Conservation (phyloP, 2,113 vertebrate species). For the Pitta sordida region DNA sequence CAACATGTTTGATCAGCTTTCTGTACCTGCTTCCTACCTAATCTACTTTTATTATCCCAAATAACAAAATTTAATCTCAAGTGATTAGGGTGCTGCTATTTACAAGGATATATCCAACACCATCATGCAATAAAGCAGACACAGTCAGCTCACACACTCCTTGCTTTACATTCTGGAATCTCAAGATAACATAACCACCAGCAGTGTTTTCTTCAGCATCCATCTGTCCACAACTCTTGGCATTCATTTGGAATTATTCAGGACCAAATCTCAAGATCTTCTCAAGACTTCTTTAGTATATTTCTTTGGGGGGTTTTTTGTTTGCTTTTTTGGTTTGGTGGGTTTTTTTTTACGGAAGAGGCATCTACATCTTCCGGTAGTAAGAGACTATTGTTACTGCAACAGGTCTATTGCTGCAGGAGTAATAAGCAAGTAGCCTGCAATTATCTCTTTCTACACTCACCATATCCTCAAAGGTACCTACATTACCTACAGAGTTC, state of each 20-base stretch:
- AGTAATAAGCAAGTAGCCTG: not conserved
- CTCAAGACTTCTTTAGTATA: not conserved
- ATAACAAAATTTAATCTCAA: slow-evolving; percentile 1
- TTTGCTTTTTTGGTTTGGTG: not conserved
- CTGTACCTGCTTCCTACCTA: not conserved
- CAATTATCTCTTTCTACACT: not conserved
- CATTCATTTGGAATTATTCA: not conserved
- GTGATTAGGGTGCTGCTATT: not conserved
- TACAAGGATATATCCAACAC: not conserved
- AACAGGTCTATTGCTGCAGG: not conserved
- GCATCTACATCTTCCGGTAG: not conserved
- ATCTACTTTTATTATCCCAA: not conserved
- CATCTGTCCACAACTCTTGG: not conserved
- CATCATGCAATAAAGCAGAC: not conserved
- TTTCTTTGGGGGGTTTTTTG: not conserved
- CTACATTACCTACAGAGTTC: not conserved
- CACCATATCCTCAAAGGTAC: not conserved
- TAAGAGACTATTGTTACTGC: not conserved
- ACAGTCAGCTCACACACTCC: not conserved
- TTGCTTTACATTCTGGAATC: not conserved
- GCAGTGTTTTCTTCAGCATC: not conserved
- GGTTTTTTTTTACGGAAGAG: not conserved
- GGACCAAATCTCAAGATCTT: not conserved
- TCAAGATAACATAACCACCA: not conserved
- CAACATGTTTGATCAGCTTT: not conserved